Percentiles rank a stretch among this genome's conserved stretches.
Conservation (phyloP, 1,140 invertebrate species). For the Ceratina australensis region DNA sequence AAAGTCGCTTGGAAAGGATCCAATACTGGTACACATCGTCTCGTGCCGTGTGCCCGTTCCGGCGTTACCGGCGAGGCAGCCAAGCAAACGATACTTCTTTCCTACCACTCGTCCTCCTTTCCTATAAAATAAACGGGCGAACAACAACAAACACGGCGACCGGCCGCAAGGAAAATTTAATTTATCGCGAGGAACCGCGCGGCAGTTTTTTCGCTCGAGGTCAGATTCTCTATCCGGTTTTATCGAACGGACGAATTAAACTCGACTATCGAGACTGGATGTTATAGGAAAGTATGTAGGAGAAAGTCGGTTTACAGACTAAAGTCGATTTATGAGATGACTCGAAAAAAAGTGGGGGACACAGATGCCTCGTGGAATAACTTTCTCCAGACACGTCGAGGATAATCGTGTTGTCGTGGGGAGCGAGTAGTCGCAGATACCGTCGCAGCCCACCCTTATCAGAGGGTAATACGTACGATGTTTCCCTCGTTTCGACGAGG, state of each 20-base stretch:
- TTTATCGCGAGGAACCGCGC: conserved; percentile 31
- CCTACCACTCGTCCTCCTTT: not conserved
- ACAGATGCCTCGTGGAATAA: conserved; percentile 31
- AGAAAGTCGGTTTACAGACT: too few relatives aligned
- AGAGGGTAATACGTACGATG: conserved; percentile 51
- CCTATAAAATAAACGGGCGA: conserved; percentile 28
- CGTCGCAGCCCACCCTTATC: conserved; percentile 49
- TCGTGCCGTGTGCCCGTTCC: conserved; percentile 35
- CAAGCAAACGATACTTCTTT: conserved; percentile 54
- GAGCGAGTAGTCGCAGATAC: conserved; percentile 44
- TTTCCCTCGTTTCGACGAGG: conserved; percentile 27
- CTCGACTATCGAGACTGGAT: too few relatives aligned
- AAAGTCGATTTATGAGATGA: too few relatives aligned
- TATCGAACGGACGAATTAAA: not conserved
- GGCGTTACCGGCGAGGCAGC: conserved; percentile 53
- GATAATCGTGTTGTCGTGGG: conserved; percentile 47
- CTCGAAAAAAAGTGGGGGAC: not conserved
- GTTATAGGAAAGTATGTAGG: too few relatives aligned
- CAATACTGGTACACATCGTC: conserved; percentile 29
- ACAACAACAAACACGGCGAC: conserved; percentile 17
- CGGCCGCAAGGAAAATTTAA: conserved; percentile 40
- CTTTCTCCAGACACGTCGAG: conserved; percentile 19
- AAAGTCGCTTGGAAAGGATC: conserved; percentile 55
- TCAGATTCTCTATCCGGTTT: too few relatives aligned
- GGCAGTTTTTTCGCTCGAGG: too few relatives aligned